Percentiles rank a stretch among this genome's conserved stretches.
Evolutionary conservation across 1,140 invertebrate species (phyloP).

Genomic region (Leptopilina boulardi): DNA sequence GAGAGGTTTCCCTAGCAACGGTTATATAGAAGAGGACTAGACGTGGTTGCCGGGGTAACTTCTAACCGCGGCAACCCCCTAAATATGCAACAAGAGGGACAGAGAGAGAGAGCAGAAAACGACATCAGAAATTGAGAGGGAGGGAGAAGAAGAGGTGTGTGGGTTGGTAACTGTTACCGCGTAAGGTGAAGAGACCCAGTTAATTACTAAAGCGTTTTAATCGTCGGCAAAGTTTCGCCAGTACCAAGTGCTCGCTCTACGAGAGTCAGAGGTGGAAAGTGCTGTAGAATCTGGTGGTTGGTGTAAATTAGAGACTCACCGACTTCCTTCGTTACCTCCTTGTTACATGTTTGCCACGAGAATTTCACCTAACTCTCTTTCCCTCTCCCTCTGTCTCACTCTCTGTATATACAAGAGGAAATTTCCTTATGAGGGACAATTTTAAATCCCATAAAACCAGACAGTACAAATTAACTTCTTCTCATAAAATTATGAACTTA

Average conservation of each 20-base stretch:
- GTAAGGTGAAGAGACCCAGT: constrained; percentile 70
- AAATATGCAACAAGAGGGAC: constrained; percentile 58
- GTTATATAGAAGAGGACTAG: constrained; percentile 51
- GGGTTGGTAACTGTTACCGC: constrained; percentile 65
- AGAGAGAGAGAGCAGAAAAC: no score
- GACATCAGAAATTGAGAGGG: constrained; percentile 45
- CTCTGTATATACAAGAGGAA: background rate
- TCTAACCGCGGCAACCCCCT: constrained; percentile 41
- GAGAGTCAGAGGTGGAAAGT: constrained; percentile 52
- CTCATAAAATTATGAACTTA: constrained; percentile 58
- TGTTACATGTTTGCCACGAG: constrained; percentile 39
- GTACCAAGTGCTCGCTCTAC: constrained; percentile 56
- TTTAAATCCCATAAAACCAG: constrained; percentile 45
- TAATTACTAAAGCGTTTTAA: constrained; percentile 76
- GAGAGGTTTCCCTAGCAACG: constrained; percentile 62
- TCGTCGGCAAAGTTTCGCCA: constrained; percentile 74
- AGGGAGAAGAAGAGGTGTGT: constrained; percentile 59
- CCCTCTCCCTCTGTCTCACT: no score
- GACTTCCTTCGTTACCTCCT: constrained; percentile 56
- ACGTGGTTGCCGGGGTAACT: constrained; percentile 69
- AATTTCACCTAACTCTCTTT: background rate
- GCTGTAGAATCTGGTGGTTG: constrained; percentile 51
- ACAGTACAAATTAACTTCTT: constrained; percentile 52
- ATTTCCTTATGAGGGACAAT: constrained; percentile 21
- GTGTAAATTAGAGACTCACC: constrained; percentile 64